A percentile compares a stretch with the other conserved stretches of the same genome.
Evolutionary conservation across 2,888 invertebrate genomes (phyloP).

Genomic region (Drosophila anceps): DNA sequence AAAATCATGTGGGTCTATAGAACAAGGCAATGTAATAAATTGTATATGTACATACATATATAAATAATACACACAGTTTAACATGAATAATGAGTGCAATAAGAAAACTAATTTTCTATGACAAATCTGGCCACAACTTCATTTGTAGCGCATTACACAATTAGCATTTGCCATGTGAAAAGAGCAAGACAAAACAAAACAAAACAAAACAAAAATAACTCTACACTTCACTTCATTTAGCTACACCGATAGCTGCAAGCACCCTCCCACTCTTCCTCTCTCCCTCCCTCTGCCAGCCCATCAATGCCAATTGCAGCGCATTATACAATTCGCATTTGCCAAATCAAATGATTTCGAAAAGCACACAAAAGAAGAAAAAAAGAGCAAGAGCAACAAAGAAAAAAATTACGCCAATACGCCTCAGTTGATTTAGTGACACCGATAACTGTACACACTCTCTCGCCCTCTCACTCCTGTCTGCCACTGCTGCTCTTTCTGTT

Average conservation of each 20-base stretch:
- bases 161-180: neutral
- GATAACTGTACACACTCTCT: conserved; percentile 1
- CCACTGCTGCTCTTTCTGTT: neutral
- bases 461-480: neutral
- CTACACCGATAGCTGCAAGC: neutral
- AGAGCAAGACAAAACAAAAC: neutral
- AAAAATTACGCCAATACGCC: neutral
- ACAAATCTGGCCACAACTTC: no score
- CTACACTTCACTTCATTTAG: neutral
- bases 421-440: conserved; percentile 1
- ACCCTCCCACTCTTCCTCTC: neutral
- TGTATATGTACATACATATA: no score
- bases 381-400: neutral
- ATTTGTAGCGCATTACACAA: neutral
- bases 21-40: conserved; percentile 15
- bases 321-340: conserved; percentile 1
- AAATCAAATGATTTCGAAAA: neutral
- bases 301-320: neutral
- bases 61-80: neutral
- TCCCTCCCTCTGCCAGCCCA: neutral
- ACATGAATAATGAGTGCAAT: neutral
- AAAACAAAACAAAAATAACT: neutral
- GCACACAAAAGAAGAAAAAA: neutral
- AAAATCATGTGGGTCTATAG: conserved; percentile 14
- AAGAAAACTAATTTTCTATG: neutral